Percentiles rank a stretch among this genome's conserved stretches.
Conservation (phyloP, 2,888 invertebrate species). For the Megalurothrips usitatus region DNA sequence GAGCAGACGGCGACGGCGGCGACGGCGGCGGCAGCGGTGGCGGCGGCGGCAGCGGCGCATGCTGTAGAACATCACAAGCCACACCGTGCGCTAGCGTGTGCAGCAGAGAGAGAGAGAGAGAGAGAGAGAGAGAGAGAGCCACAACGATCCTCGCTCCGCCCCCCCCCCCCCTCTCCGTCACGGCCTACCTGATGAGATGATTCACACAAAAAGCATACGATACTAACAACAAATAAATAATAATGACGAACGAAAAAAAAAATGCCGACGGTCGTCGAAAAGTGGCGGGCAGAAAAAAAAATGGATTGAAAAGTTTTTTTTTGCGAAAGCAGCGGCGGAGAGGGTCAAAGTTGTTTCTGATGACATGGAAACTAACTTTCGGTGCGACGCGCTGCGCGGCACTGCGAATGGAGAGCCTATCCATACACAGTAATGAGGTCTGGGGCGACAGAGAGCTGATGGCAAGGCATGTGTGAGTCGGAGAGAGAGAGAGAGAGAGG, state of each 20-base stretch:
- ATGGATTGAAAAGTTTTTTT: background rate
- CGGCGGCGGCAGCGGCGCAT: background rate
- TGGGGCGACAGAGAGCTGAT: background rate
- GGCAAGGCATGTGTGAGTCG: background rate
- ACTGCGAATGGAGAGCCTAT: background rate
- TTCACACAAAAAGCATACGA: too few species aligned
- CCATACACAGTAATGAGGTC: background rate
- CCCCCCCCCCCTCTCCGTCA: too few species aligned
- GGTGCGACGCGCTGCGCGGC: background rate
- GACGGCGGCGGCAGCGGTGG: too few species aligned
- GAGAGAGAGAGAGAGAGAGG: background rate
- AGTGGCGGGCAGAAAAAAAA: too few species aligned
- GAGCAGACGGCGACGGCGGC: background rate
- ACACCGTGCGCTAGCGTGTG: background rate
- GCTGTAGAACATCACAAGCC: background rate
- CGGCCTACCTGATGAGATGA: too few species aligned
- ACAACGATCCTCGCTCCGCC: too few species aligned
- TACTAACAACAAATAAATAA: too few species aligned
- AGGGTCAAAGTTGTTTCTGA: background rate
- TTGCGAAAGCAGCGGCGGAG: background rate
- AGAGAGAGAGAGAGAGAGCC: too few species aligned
- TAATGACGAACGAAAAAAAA: too few species aligned
- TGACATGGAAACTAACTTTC: background rate
- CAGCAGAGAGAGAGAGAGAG: too few species aligned
- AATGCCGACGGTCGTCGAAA: too few species aligned